Evolutionary conservation across 2,113 vertebrate genomes (phyloP), one percentile per base, ranked within the genome.

Genomic region (Oncorhynchus gorbuscha): DNA sequence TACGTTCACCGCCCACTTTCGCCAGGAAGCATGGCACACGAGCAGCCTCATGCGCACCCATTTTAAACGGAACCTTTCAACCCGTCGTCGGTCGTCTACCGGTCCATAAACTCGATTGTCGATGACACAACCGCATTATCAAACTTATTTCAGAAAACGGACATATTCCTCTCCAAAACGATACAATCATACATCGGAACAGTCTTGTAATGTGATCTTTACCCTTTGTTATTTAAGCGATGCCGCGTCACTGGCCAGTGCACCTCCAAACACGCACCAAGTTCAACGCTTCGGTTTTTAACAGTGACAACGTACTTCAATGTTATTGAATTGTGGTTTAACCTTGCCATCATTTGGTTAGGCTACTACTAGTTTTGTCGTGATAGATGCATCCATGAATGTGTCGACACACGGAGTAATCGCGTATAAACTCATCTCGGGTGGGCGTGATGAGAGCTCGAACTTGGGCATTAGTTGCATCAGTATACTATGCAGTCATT

Each of bases 21-120:
- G 80, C 73, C 73, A 89, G 91, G 86, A 89, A 91, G 91, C 91
- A 91, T 92, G 91, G 91, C 91, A 88, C 89, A 89, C 89, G 88
- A 90, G 88, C 86, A 87, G 88, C 86, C 89, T 86, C 87, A 73
- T 91, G 88, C 90, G 90, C 91, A 90, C 90, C 91, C 91, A 92
- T 92, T 90, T 91, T 92, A 88, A 84, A 69, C 88, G 20, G 67
- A 22, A 30, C 67, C 30, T 28, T 35, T 69, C 67, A 69, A 35
- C 18, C 32, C 16, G 32, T 11, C 32, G 32, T 69, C 32, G 32
- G 24, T 14, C 65, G 4, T 13, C 65, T 32, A 28, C n/a, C 12
- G 3, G 30, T 35, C 14, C 32, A 8, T 68, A 28, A 39, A 69
- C 32, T 45, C 9, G 0, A 69, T 45, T n/a, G 32, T 35, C 14